Base-by-base conservation (phyloP, 1,140 invertebrate species). In the Leguminivora glycinivorella region DNA sequence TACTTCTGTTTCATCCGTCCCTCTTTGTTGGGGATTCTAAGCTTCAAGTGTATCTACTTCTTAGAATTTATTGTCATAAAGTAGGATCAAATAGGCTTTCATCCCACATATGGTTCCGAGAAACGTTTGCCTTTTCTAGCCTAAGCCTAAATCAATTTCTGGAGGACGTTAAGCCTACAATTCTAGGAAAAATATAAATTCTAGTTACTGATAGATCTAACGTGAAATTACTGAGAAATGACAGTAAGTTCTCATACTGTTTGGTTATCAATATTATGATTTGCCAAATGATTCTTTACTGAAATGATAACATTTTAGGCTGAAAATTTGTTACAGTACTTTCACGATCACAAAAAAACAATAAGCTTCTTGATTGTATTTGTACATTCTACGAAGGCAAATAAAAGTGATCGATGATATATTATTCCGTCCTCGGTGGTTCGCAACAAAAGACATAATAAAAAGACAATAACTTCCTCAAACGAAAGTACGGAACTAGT, bases 381-480 rank as follows among this genome's bases (percentile, higher is more conserved):
- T 17, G 40, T 17, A n/a, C n/a, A 22, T 52, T 22, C 22, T 52
- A 52, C n/a, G 47, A 52, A 52, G 17, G 6, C 43, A 52, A 52
- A 52, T 52, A 52, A 52, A 52, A 10, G 6, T 17, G n/a, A 52
- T 52, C 47, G 47, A 52, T 52, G 47, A 52, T 52, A 52, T 52
- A 52, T 52, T 52, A 52, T 22, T 17, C 19, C 19, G 19, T 52
- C 17, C n/a, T 52, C 22, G 43, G 14, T 9, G 47, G 19, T 6
- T 52, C 47, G n/a, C 47, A 52, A 52, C 47, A 52, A 52, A 22
- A 52, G 47, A 52, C 47, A 9, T 22, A 52, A 52, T 52, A 52
- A 52, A 52, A 52, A 52, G 47, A 52, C 47, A 52, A 52, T 52
- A 52, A 52, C 47, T 52, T 52, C 47, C 47, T 52, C 47, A 52